Conservation (phyloP, 2,113 vertebrate species). For the Columbina picui region DNA sequence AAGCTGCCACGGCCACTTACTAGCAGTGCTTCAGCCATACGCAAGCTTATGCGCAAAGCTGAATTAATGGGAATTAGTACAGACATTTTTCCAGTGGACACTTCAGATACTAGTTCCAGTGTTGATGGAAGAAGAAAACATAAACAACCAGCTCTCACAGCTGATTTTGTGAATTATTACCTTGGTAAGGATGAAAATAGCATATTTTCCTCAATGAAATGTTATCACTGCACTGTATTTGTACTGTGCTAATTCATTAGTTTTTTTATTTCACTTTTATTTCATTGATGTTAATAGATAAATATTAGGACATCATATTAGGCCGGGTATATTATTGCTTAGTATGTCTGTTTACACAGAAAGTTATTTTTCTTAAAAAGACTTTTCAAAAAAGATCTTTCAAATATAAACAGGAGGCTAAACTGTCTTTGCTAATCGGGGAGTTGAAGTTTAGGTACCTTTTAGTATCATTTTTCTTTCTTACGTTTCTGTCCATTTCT, state of each 20-base stretch:
- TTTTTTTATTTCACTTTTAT: background rate
- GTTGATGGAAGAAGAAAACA: slow-evolving; percentile 95
- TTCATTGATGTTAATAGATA: background rate
- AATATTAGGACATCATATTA: background rate
- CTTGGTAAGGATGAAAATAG: slow-evolving; percentile 83
- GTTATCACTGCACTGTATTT: background rate
- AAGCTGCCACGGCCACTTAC: slow-evolving; percentile 94
- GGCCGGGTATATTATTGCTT: background rate
- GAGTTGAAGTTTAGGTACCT: background rate
- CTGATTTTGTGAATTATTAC: slow-evolving; percentile 99
- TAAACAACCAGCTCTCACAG: slow-evolving; percentile 95
- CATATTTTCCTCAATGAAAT: background rate
- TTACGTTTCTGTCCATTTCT: background rate
- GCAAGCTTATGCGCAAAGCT: slow-evolving; percentile 96
- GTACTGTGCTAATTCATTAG: background rate
- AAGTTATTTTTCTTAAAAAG: background rate
- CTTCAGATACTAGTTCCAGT: slow-evolving; percentile 92
- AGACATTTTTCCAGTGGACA: slow-evolving; percentile 96
- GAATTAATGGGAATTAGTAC: slow-evolving; percentile 99
- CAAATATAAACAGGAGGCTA: background rate
- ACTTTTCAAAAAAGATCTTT: background rate
- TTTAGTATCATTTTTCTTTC: background rate
- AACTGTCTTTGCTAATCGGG: background rate
- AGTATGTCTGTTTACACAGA: background rate
- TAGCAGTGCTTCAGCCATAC: slow-evolving; percentile 95